These are phyloP conservation scores for Acanthosoma haemorrhoidale DNA, from an alignment of 2,888 invertebrate species.

Conservation along the genomic window DNA sequence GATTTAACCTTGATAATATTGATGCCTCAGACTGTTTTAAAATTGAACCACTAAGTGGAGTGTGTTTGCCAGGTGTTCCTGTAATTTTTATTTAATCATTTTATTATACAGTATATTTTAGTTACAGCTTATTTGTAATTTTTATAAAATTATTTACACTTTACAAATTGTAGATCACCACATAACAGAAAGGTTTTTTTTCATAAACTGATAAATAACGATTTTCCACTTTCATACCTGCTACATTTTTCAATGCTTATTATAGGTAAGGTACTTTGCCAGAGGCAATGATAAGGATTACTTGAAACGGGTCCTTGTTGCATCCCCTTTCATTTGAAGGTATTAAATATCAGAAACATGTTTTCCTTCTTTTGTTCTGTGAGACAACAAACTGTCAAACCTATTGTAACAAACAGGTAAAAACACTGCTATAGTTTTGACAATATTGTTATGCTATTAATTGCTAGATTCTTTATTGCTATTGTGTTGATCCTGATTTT, in stretches of 20 bases:
- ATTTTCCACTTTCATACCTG: too few species aligned
- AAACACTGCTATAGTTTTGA: too few species aligned
- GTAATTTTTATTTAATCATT: too few species aligned
- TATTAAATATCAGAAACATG: too few species aligned
- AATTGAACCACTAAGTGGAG: background rate
- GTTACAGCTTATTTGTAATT: too few species aligned
- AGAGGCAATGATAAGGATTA: background rate
- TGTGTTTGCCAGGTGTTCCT: background rate
- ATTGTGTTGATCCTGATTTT: too few species aligned
- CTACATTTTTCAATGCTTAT: background rate
- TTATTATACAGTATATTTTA: too few species aligned
- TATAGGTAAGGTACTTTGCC: background rate
- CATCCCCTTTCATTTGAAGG: background rate
- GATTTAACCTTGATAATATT: background rate
- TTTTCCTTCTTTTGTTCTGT: too few species aligned
- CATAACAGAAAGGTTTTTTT: background rate
- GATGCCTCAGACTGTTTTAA: background rate
- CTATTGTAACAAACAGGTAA: background rate
- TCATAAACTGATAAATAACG: too few species aligned
- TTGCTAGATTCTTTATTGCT: too few species aligned
- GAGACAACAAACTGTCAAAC: background rate
- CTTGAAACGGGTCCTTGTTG: background rate
- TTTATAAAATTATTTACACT: background rate
- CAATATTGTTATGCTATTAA: too few species aligned
- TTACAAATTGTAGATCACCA: background rate